Base-by-base conservation (phyloP, 1,140 invertebrate species). In the Trichomalopsis sarcophagae region DNA sequence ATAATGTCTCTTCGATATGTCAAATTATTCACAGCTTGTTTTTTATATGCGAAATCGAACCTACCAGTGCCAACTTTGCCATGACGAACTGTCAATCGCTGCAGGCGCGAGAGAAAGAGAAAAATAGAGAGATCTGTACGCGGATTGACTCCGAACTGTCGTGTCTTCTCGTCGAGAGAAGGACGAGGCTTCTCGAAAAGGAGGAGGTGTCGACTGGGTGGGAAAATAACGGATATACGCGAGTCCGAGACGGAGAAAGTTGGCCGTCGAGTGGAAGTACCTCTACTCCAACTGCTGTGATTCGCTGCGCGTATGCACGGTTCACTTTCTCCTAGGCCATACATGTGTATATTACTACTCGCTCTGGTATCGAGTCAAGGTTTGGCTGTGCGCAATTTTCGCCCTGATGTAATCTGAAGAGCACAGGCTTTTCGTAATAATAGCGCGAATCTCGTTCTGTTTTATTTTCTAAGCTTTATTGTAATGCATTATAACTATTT, bases 121-220 rank as follows among this genome's bases (percentile, higher is more conserved):
- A 62, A 62, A 62, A 62, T n/a, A 17, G 55, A 62, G 55, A 62
- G 55, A 62, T 62, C 55, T 3, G 55, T 62, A 21, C 6, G 55
- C 55, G 17, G 55, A 62, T 62, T 17, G 21, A 17, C 55, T 62
- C 17, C 7, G 55, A 62, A 62, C 55, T 62, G 55, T 62, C 17
- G 55, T n/a, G 21, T 21, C 17, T 21, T 50, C 47, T 13, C 47
- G 13, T 62, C 55, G 55, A 62, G 55, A 62, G 6, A 21, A 62
- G 21, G 55, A 62, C 55, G 55, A 21, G 55, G 5, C 55, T 62
- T 62, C 55, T 62, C 55, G 55, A 21, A n/a, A 17, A 62, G 55
- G 55, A 62, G 55, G 55, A 62, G 55, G 55, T n/a, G 68, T 71
- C 68, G 68, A 71, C 68, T 71, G 68, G 21, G 55, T 21, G 55